Evolutionary conservation across 2,797 vertebrate genomes (phyloP).

Genomic region (Myotis myotis): DNA sequence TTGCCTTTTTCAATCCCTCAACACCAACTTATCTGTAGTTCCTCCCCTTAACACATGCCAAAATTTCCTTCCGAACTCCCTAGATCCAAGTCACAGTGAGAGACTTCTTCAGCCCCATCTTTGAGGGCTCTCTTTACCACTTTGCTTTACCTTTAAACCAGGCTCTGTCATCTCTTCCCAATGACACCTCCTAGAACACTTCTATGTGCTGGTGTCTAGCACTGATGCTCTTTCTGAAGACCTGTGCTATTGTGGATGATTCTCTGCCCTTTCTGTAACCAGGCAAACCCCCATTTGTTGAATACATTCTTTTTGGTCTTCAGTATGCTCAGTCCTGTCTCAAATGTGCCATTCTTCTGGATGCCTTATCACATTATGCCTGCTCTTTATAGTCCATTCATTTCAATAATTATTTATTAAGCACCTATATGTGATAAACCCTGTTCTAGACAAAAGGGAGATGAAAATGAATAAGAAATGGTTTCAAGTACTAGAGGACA

Average conservation of each 20-base stretch:
- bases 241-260: neutral
- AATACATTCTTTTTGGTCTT: neutral
- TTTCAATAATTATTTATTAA: neutral
- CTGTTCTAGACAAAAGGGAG: neutral
- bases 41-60: neutral
- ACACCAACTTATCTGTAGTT: neutral
- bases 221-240: neutral
- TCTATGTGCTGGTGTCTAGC: neutral
- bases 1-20: neutral
- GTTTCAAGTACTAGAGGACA: neutral
- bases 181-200: neutral
- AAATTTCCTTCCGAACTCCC: neutral
- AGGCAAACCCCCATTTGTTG: neutral
- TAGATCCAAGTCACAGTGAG: neutral
- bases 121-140: neutral
- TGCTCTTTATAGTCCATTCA: neutral
- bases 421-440: neutral
- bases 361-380: neutral
- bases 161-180: neutral
- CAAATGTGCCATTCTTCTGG: neutral
- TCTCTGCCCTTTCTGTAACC: neutral
- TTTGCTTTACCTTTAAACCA: neutral
- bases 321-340: neutral
- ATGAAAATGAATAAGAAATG: neutral
- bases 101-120: neutral